Percentiles rank a stretch among this genome's conserved stretches.
Evolutionary conservation across 2,113 vertebrate species (phyloP).

Genomic region (Podarcis cretensis): DNA sequence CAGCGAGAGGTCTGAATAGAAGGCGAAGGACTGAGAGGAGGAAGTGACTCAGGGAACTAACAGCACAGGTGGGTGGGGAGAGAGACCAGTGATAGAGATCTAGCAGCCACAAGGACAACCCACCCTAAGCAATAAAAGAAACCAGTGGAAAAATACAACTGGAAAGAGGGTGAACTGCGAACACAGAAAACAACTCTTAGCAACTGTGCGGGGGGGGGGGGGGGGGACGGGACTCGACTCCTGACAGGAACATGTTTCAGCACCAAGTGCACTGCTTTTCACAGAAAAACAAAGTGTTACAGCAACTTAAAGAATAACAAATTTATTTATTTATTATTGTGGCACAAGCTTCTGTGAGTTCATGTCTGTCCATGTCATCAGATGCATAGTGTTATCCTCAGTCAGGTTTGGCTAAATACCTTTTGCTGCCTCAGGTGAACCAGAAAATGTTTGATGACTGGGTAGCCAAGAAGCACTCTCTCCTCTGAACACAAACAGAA

Average conservation of each 20-base stretch:
- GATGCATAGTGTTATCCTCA: not conserved
- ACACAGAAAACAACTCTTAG: not conserved
- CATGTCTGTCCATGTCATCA: not conserved
- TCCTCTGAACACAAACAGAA: not conserved
- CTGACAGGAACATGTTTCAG: not conserved
- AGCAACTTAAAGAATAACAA: not conserved
- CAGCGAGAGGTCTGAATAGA: not conserved
- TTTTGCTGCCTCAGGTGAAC: too few relatives aligned
- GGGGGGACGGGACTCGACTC: too few relatives aligned
- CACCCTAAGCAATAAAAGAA: not conserved
- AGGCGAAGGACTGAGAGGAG: not conserved
- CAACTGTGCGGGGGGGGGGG: not conserved
- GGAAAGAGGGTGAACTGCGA: not conserved
- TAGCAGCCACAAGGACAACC: not conserved
- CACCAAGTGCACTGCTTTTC: not conserved
- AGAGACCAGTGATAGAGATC: not conserved
- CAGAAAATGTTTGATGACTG: not conserved
- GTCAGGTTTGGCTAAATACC: too few relatives aligned
- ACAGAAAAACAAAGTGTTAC: not conserved
- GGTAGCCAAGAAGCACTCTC: not conserved
- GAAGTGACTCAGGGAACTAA: not conserved
- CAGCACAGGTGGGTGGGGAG: not conserved
- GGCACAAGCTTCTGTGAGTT: not conserved
- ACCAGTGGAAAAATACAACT: conserved; percentile 16
- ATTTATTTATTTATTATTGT: too few relatives aligned